Percentiles rank a stretch among this genome's conserved stretches.
These are phyloP conservation scores for Ichneumon xanthorius DNA, from an alignment of 2,888 invertebrate species.

Conservation along the genomic window DNA sequence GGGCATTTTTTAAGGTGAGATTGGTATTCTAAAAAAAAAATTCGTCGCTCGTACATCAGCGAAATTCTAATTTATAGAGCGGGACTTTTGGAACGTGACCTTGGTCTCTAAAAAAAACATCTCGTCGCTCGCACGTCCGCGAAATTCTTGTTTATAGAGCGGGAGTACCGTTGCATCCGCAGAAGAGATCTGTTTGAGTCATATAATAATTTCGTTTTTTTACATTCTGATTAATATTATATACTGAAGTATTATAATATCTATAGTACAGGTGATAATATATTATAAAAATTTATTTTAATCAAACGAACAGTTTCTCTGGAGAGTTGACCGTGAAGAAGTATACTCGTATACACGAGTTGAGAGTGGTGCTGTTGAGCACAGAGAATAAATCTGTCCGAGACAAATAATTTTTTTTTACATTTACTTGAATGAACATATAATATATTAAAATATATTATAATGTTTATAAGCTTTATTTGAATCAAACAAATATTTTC, in stretches of 20 bases:
- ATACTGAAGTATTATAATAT: neutral
- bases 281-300: neutral
- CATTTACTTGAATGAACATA: too few relatives aligned
- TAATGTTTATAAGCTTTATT: too few relatives aligned
- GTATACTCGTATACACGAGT: too few relatives aligned
- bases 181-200: neutral
- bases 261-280: too few relatives aligned
- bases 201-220: neutral
- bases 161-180: neutral
- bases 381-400: too few relatives aligned
- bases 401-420: too few relatives aligned
- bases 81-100: neutral
- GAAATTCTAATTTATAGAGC: neutral
- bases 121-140: neutral
- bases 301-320: neutral
- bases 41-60: neutral
- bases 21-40: too few relatives aligned
- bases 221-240: neutral
- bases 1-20: neutral
- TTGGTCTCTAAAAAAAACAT: too few relatives aligned
- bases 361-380: too few relatives aligned
- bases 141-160: neutral
- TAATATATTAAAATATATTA: too few relatives aligned
- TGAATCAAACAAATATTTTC: too few relatives aligned
- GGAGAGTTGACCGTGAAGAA: neutral